Percentiles rank a stretch among this genome's conserved stretches.
Evolutionary conservation across 2,797 vertebrate genomes (phyloP).

Genomic region (Fistularia commersonii): DNA sequence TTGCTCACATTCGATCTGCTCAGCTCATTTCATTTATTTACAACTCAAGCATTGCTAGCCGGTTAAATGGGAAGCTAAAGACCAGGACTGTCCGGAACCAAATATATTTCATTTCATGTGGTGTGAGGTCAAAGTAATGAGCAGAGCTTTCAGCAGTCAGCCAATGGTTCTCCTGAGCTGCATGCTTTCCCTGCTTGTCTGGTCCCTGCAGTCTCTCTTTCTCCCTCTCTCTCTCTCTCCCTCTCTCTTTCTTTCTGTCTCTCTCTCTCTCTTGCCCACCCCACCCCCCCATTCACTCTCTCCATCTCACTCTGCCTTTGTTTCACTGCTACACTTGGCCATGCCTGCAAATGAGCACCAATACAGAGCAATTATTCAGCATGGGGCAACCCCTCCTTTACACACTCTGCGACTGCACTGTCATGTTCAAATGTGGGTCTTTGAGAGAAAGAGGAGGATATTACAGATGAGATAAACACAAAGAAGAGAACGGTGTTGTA

Average conservation of each 20-base stretch:
- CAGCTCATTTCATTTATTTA: too few species aligned
- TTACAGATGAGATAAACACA: conserved; percentile 3
- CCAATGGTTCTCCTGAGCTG: conserved; percentile 7
- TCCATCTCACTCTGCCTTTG: conserved; percentile 40
- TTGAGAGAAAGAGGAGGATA: background rate
- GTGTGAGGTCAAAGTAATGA: conserved; percentile 34
- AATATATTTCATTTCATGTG: conserved; percentile 45
- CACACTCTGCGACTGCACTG: conserved; percentile 15
- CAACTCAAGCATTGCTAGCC: background rate
- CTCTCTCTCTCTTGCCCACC: conserved; percentile 3
- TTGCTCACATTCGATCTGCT: too few species aligned
- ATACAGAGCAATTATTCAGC: conserved; percentile 67
- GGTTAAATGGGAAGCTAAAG: conserved; percentile 8
- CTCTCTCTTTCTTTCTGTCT: background rate
- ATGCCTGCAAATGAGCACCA: conserved; percentile 68
- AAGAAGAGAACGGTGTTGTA: background rate
- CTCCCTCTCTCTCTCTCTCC: background rate
- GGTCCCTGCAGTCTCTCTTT: conserved; percentile 30
- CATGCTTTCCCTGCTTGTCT: conserved; percentile 12
- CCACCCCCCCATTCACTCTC: background rate
- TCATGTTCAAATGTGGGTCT: conserved; percentile 17
- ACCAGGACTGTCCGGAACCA: conserved; percentile 17
- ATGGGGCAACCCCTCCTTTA: conserved; percentile 31
- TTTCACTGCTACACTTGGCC: conserved; percentile 50
- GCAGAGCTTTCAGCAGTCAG: conserved; percentile 24